Base-by-base conservation (phyloP, 2,888 invertebrate species). In the Epirrhoe tristata region DNA sequence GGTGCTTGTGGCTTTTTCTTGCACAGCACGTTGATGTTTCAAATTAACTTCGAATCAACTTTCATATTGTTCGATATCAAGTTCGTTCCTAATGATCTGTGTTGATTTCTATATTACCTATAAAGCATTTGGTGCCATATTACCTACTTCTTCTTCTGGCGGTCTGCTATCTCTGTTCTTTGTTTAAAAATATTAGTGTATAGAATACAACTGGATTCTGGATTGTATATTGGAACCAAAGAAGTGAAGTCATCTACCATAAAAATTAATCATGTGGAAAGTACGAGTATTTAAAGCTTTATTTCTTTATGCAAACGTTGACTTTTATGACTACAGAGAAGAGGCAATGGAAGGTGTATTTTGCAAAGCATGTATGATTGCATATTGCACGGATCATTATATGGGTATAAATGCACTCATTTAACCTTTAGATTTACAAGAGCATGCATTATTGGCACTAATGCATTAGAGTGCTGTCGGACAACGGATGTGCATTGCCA, bases 401-500 rank as follows among this genome's bases (percentile, higher is more conserved):
- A 62, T 64, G 57, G 16, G 50, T 58, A 61, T 61, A 55, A 55
- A 66, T 66, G 69, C 62, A 67, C 63, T 74, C 67, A 31, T 66
- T 72, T 67, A 73, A 75, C 68, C 68, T 64, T 68, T 72, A 74
- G 75, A 80, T 74, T 74, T 77, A 77, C 77, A 77, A 76, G 78
- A 75, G 76, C 70, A 75, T 76, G 78, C 77, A 74, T 79, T 80
- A 84, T 81, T 79, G 80, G 79, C 81, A 82, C 81, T 77, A 83
- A 84, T 82, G 83, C 83, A 85, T 84, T 84, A 84, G 81, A 84
- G 84, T 85, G 83, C 81, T 79, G 83, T 80, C 84, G 82, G 78
- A 79, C 80, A 85, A 80, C 89, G 91, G 89, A 91, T 87, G 85
- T 74, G 83, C 80, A 81, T 77, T 83, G 83, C 86, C 86, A 85